Base-by-base conservation (phyloP, 2,888 invertebrate genomes). In the Polyploca ridens region DNA sequence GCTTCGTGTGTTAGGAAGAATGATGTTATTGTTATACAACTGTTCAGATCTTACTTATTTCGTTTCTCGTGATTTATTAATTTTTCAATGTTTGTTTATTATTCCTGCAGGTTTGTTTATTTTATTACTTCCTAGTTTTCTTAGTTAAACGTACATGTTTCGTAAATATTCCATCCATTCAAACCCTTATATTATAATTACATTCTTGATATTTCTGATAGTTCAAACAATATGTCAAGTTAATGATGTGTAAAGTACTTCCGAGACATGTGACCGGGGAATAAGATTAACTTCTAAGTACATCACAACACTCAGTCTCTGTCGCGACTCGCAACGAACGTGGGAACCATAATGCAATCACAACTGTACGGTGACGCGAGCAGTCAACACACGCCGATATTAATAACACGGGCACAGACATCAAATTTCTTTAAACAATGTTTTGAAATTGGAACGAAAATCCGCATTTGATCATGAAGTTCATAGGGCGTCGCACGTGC, bases 401-500 rank as follows among this genome's bases (percentile, higher is more conserved):
- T 54, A 58, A 65, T 72, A 67, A 61, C 64, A 65, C 70, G 70
- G 69, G 19, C 54, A 27, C 54, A 54, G n/a, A 19, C 54, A 19
- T 54, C 16, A 54, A 19, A 54, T 54, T 19, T 8, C 16, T 16
- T 19, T 19, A 3, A 19, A 54, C 6, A 54, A 54, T 54, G 10
- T 54, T 54, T 54, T 54, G 16, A 54, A 19, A 54, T 54, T 54
- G 19, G 54, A 54, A 54, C 54, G 3, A 7, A 19, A 19, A 19
- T 5, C 10, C 67, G 61, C 63, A 65, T 62, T 44, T 64, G 62
- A 62, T 41, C 19, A 27, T 44, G 54, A 54, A 64, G 62, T 54
- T 63, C 58, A 58, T 13, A 58, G 66, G 66, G 74, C 72, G 76
- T 70, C 83, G 78, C 88, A 87, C 86, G 89, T 86, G 87, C 82